Evolutionary conservation across 2,797 vertebrate genomes (phyloP), one percentile per base, ranked within the genome.

Genomic region (Cuniculus paca): DNA sequence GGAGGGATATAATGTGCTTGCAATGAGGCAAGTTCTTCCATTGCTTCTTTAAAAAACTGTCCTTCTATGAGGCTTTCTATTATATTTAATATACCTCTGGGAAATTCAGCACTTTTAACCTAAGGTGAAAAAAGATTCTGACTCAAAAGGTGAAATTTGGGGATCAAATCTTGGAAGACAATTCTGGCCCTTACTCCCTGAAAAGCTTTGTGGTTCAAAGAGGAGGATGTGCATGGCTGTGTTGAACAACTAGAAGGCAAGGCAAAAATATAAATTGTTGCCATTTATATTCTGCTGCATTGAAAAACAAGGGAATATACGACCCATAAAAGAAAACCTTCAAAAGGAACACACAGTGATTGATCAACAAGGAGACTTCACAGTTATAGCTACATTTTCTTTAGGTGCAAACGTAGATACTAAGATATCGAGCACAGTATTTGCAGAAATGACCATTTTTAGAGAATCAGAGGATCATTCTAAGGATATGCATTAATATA

Each of bases 1-100:
- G 99, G 99, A 95, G 99, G 99, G 77, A 99, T 97, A 63, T 97
- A 97, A 48, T 99, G 99, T 14, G 99, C 99, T 31, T 98, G 98
- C 93, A 98, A 93, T 26, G 96, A 96, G 39, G 97, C 97, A 95
- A 99, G 98, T 92, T 99, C 99, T 83, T 98, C 97, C 88, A 99
- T 92, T 58, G 98, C 98, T 97, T 99, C 98, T 24, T 96, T 85
- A 95, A 98, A 97, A 54, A 99, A 98, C 22, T 96, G 95, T 42
- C 98, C 98, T 96, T 99, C 98, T 82, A 98, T 92, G 72, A 99
- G 98, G 87, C 94, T 98, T 97, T 98, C 98, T 95, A 99, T 98
- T 81, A 98, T 65, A 83, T 83, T 92, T 93, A 97, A 96, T 14
- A 54, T 68, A 58, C 94, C 54, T 94, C 95, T 96, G 78, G 98